These are phyloP conservation scores for Sanderia malayensis DNA, from an alignment of 30 jellyfish, hydroid and myxozoan species.

Conservation along the genomic window DNA sequence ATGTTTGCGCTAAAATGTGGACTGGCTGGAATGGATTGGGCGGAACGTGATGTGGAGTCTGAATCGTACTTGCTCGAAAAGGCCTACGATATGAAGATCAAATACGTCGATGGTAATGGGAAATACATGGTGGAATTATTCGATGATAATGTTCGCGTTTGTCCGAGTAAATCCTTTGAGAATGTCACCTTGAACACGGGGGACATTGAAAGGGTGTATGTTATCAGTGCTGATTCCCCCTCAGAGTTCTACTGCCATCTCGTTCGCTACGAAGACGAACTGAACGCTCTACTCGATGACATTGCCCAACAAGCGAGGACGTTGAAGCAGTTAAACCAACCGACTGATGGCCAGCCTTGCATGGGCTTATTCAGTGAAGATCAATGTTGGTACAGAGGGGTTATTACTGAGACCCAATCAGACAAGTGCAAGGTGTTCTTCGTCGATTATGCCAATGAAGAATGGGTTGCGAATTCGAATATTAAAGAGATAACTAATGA, in stretches of 20 bases:
- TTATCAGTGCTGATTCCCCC: conserved; percentile 30
- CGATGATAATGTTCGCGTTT: background rate
- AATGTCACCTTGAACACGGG: background rate
- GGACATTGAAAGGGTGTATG: conserved; percentile 13
- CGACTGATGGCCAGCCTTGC: conserved; percentile 30
- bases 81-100: background rate
- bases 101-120: too few relatives aligned
- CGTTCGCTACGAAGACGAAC: conserved; percentile 14
- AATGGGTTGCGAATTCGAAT: conserved; percentile 23
- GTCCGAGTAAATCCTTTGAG: background rate
- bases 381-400: conserved; percentile 57
- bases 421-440: conserved; percentile 33
- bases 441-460: conserved; percentile 90
- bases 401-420: conserved; percentile 20
- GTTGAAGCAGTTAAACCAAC: background rate
- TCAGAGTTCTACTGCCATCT: conserved; percentile 36
- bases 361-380: conserved; percentile 51
- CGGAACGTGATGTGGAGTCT: background rate
- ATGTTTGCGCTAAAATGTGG: conserved; percentile 8
- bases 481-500: conserved; percentile 44
- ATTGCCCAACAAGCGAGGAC: conserved; percentile 6
- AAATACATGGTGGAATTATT: background rate
- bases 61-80: background rate
- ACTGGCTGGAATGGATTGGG: background rate
- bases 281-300: conserved; percentile 3